Base-by-base conservation (phyloP, 1,140 invertebrate species). In the Brachionus calyciflorus region DNA sequence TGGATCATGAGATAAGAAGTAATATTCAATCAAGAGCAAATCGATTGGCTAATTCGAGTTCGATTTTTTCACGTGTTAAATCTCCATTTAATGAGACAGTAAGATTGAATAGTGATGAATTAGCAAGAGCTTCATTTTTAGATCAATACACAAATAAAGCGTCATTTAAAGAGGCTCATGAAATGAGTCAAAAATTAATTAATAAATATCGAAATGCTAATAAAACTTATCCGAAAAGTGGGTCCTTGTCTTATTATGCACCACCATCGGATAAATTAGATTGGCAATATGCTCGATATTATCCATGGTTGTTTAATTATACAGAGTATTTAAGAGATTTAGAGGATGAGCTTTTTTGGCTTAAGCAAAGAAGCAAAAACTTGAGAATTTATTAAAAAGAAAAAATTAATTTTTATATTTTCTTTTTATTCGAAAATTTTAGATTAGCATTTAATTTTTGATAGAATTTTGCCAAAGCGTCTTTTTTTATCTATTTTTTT, bases 291-390 rank as follows among this genome's bases (percentile, higher is more conserved):
- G 33, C 69, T 17, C 21, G 69, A 49, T 73, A 73, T 24, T 73
- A 73, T 41, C 69, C 69, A 41, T 73, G 69, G 69, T 55, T 73
- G 17, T 73, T 73, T 30, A 55, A 55, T 33, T 73, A 73, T 19
- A 49, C 46, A 17, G 69, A 73, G 14, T 73, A 73, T 55, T 24
- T 73, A 30, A 73, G 69, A 51, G 24, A 73, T 33, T 55, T 73
- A 19, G 69, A 73, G 51, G 69, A 73, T 19, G 69, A 73, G 6
- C 24, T 73, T 10, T 37, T 28, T 40, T 51, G 33, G n/a, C 26
- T 73, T 6, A 73, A 73, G 28, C 19, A 28, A 12, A 12, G 51
- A 51, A 73, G 69, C 24, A 65, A 65, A 65, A 44, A 65, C 44
- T 65, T 65, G 24, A 65, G 60, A 26, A 41, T 65, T 46, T 65